These are phyloP conservation scores for Macquaria australasica DNA, from an alignment of 2,113 vertebrate genomes.

Conservation along the genomic window DNA sequence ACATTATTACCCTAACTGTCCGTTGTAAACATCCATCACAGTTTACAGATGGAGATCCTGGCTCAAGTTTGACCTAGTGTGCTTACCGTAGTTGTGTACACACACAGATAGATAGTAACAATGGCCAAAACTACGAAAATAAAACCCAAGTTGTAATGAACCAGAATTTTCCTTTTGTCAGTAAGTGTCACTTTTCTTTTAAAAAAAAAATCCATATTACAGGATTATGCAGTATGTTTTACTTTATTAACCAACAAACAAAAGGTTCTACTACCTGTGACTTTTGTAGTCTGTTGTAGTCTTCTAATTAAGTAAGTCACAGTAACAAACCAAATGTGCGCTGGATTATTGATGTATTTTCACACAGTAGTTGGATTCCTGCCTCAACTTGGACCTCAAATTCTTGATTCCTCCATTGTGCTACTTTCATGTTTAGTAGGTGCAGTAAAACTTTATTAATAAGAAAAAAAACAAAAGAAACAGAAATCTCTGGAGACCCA, in stretches of 20 bases:
- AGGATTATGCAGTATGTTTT: not conserved
- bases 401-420: not conserved
- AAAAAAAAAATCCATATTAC: not conserved
- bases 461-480: not conserved
- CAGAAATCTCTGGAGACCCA: constrained; percentile 5
- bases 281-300: too few relatives aligned
- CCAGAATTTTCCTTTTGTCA: not conserved
- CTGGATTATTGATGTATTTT: not conserved
- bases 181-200: not conserved
- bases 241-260: not conserved
- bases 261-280: not conserved
- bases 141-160: not conserved
- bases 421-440: not conserved
- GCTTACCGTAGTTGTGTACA: not conserved
- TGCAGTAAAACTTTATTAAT: constrained; percentile 23
- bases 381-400: not conserved
- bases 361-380: not conserved
- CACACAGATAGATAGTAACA: not conserved
- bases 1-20: not conserved
- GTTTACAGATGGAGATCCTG: not conserved
- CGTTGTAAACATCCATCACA: not conserved
- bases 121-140: not conserved
- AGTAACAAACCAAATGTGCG: not conserved
- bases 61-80: not conserved
- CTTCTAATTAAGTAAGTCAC: not conserved